Evolutionary conservation across 1,140 invertebrate genomes (phyloP), one percentile per base, ranked within the genome.

Genomic region (Zophobas morio): DNA sequence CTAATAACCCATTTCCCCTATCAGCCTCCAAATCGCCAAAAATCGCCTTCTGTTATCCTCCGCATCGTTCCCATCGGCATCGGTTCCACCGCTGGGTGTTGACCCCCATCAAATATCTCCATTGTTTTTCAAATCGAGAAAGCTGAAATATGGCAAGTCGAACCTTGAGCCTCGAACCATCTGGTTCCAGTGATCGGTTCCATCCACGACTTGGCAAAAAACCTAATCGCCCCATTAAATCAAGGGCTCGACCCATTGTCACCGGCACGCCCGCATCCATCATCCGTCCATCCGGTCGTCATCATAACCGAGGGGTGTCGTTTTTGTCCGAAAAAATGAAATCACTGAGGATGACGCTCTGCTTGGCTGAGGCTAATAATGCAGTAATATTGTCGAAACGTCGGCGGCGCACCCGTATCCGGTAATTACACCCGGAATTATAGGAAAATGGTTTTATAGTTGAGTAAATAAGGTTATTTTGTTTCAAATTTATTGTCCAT

Each of bases 381-480:
- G n/a, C n/a, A n/a, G 20, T 42, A 66, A 66, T 66, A 37, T 66
- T 39, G 37, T n/a, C 40, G 49, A 66, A 66, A 60, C 56, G 56
- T 60, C n/a, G n/a, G n/a, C 56, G 60, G 37, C 60, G 60, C 60
- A 46, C 60, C 60, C 60, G 39, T 66, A 66, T 66, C 60, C 60
- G 60, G 60, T 46, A 66, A 66, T 66, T 66, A 66, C 1, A 39
- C 5, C 60, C 60, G 60, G 60, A 66, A 66, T 66, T 66, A 66
- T 66, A 66, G 60, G 60, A 66, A 66, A 66, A 66, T 66, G 60
- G 60, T 66, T 66, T 66, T 66, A 66, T 66, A 66, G 60, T 66
- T 66, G 60, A 66, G 60, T 66, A 66, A 66, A 66, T 66, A 66
- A 46, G 60, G 60, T 66, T 66, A 66, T 66, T 66, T 66, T 66